These are phyloP conservation scores for Stenurella melanura DNA, from an alignment of 2,888 invertebrate genomes.

Conservation along the genomic window DNA sequence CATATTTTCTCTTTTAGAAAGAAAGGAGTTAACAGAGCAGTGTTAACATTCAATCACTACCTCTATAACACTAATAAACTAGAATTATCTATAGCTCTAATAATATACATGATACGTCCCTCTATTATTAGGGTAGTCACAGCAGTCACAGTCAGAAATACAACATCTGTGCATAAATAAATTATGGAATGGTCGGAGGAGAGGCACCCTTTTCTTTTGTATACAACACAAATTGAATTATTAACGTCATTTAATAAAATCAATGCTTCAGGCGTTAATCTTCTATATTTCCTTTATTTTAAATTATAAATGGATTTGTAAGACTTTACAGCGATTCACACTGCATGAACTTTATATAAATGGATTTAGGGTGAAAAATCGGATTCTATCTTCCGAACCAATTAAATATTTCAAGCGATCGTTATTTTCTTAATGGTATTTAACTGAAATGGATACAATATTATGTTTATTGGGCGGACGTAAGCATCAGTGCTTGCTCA, in stretches of 20 bases:
- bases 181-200: neutral
- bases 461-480: no score
- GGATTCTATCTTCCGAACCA: slow-evolving; percentile 23
- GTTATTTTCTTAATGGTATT: neutral
- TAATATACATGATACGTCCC: slow-evolving; percentile 34
- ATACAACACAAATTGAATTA: slow-evolving; percentile 52
- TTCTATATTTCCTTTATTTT: slow-evolving; percentile 53
- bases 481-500: no score
- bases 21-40: no score
- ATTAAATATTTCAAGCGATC: slow-evolving; percentile 10
- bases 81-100: slow-evolving; percentile 13
- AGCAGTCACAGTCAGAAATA: slow-evolving; percentile 42
- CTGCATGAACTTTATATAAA: slow-evolving; percentile 51
- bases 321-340: slow-evolving; percentile 43
- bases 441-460: neutral
- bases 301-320: slow-evolving; percentile 35
- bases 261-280: slow-evolving; percentile 54
- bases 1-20: no score
- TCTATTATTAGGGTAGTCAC: slow-evolving; percentile 50
- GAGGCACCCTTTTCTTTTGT: slow-evolving; percentile 30
- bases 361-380: slow-evolving; percentile 46
- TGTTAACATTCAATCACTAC: slow-evolving; percentile 1
- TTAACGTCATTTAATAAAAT: slow-evolving; percentile 58
- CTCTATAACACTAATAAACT: slow-evolving; percentile 16
- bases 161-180: slow-evolving; percentile 52